These are phyloP conservation scores for Tapirus terrestris DNA, from an alignment of 2,113 vertebrate species.

Conservation along the genomic window DNA sequence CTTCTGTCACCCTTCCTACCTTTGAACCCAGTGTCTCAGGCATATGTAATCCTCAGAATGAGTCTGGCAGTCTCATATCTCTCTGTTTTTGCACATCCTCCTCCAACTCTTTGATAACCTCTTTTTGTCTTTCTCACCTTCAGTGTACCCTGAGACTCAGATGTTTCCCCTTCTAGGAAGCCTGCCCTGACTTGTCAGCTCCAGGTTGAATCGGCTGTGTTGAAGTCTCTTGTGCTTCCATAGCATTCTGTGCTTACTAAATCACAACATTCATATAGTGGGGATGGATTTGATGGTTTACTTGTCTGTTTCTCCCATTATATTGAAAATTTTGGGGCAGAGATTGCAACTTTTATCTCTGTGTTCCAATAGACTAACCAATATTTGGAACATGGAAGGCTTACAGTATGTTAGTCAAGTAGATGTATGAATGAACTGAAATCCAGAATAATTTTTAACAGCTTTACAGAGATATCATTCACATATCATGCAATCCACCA, in stretches of 20 bases:
- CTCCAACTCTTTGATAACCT: background rate
- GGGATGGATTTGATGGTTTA: background rate
- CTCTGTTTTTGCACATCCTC: background rate
- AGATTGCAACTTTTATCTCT: background rate
- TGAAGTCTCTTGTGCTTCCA: background rate
- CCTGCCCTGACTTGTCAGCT: background rate
- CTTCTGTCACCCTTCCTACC: background rate
- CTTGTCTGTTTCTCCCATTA: background rate
- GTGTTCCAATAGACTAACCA: background rate
- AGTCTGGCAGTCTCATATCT: no score
- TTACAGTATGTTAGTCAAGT: background rate
- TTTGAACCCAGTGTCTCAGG: background rate
- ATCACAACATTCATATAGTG: background rate
- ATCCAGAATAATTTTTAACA: background rate
- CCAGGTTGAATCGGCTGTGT: background rate
- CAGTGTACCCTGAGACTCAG: background rate
- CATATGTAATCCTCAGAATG: background rate
- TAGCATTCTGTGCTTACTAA: background rate
- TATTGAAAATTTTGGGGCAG: background rate
- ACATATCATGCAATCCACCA: background rate
- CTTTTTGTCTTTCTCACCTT: background rate
- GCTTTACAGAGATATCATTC: background rate
- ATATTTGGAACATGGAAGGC: background rate
- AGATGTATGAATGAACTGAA: background rate
- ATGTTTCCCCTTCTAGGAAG: background rate